Base-by-base conservation (phyloP, 2,888 invertebrate species). In the Biston stratarius region DNA sequence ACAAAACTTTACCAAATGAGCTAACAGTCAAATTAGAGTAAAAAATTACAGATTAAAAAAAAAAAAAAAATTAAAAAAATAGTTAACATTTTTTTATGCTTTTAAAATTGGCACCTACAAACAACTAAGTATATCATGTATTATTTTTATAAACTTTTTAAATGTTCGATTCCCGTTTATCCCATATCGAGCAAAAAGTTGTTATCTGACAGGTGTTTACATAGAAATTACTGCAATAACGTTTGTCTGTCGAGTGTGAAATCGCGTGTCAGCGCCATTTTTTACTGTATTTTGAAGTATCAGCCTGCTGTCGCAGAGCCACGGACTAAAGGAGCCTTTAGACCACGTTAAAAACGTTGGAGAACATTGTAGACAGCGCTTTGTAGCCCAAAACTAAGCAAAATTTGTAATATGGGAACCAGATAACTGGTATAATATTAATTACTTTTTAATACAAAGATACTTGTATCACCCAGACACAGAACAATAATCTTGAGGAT, bases 201-300 rank as follows among this genome's bases (percentile, higher is more conserved):
- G 61, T 61, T 47, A 63, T 40, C 15, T 45, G 67, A 62, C 67
- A 67, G 67, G 63, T 67, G 67, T 60, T 36, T 62, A 65, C 55
- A 49, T 57, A 63, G 38, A 63, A 67, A 67, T 63, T 63, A 67
- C 51, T 7, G n/a, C 57, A 58, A 45, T 63, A 44, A 51, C 62
- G 49, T 62, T 63, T 49, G 63, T 63, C 38, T 45, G 67, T 61
- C 34, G 51, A 61, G 67, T 63, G 63, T 67, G 60, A 67, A 67
- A 63, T 67, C 60, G 67, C 67, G 59, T 67, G 67, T 67, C 49
- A 42, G 15, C 57, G 52, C 48, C 51, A 40, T 52, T 67, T 62
- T 66, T 61, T 67, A 42, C 52, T 61, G 38, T 53, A 58, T 61
- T 47, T 52, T 47, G 60, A 65, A 55, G 52, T 61, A 66, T 66